Conservation (phyloP, 2,888 invertebrate species). For the Philonicus albiceps region DNA sequence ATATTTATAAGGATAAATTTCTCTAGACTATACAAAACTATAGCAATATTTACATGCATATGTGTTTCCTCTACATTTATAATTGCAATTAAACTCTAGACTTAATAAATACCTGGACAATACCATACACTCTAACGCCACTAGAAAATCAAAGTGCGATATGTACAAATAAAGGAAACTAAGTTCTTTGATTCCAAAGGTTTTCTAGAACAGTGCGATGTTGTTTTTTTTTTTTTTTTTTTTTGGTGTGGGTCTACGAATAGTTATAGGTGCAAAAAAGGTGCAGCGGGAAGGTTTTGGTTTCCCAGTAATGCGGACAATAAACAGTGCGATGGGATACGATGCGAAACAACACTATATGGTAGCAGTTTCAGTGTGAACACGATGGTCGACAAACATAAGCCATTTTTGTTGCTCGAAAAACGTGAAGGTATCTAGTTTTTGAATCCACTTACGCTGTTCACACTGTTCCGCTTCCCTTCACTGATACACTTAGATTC, state of each 20-base stretch:
- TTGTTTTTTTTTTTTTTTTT: too few relatives aligned
- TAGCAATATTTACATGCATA: background rate
- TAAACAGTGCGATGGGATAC: slow-evolving; percentile 28
- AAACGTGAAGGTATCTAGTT: background rate
- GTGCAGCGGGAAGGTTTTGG: background rate
- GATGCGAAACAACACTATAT: slow-evolving; percentile 19
- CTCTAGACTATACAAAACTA: background rate
- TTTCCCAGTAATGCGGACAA: background rate
- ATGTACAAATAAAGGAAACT: background rate
- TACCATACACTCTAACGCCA: background rate
- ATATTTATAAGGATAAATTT: background rate
- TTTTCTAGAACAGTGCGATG: background rate
- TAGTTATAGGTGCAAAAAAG: background rate
- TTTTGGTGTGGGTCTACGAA: background rate
- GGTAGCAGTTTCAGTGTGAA: slow-evolving; percentile 11
- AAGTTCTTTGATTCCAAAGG: background rate
- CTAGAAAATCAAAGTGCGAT: background rate
- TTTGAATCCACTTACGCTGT: slow-evolving; percentile 51
- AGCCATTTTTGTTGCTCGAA: background rate
- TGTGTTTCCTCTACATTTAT: background rate
- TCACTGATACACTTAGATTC: slow-evolving; percentile 52
- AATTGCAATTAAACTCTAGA: background rate
- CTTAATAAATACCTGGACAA: background rate
- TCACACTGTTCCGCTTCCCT: slow-evolving; percentile 46
- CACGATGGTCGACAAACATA: slow-evolving; percentile 25